A percentile compares a stretch with the other conserved stretches of the same genome.
These are phyloP conservation scores for Linnaemya tessellans DNA, from an alignment of 2,888 invertebrate genomes.

Conservation along the genomic window DNA sequence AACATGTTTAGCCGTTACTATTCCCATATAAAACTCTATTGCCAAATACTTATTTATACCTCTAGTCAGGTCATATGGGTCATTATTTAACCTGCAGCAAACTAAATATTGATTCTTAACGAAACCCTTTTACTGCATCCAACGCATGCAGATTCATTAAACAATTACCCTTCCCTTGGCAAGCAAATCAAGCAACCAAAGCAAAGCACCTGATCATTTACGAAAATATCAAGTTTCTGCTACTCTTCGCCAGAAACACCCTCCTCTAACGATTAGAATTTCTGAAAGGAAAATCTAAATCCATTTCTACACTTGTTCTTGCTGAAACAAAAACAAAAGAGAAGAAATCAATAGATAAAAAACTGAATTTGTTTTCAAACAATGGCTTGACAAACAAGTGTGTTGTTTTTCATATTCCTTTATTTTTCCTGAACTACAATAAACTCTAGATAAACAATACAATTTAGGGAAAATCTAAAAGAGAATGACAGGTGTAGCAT, in stretches of 20 bases:
- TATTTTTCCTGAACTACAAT: constrained; percentile 26
- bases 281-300: constrained; percentile 34
- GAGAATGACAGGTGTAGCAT: constrained; percentile 74
- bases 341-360: constrained; percentile 4
- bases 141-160: constrained; percentile 38
- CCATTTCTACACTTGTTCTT: constrained; percentile 47
- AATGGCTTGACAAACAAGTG: constrained; percentile 61
- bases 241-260: constrained; percentile 34
- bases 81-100: constrained; percentile 26
- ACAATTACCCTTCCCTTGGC: not conserved
- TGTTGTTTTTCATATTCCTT: constrained; percentile 34
- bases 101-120: constrained; percentile 6
- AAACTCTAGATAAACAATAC: constrained; percentile 31
- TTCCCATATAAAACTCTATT: not conserved
- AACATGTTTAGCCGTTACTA: not conserved
- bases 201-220: constrained; percentile 65
- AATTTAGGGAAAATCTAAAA: constrained; percentile 62
- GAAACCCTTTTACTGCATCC: constrained; percentile 45
- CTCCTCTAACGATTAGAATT: constrained; percentile 17
- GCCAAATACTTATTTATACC: not conserved
- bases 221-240: constrained; percentile 63
- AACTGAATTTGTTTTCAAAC: constrained; percentile 26
- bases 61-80: constrained; percentile 22
- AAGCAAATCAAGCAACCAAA: constrained; percentile 42
- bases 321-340: not conserved